Percentiles rank a stretch among this genome's conserved stretches.
Evolutionary conservation across 2,888 invertebrate genomes (phyloP).

Genomic region (Volucella zonaria): DNA sequence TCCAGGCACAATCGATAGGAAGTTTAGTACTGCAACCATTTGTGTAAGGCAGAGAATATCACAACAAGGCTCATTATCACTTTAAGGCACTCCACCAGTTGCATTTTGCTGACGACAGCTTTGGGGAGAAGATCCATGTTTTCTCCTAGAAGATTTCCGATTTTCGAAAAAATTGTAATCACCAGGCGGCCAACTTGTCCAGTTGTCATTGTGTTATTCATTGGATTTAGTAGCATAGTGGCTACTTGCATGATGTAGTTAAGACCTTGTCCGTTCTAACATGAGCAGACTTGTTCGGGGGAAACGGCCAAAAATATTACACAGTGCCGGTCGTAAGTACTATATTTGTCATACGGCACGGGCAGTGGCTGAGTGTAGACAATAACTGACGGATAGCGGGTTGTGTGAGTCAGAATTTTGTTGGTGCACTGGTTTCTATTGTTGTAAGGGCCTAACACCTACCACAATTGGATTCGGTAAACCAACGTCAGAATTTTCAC

Average conservation of each 20-base stretch:
- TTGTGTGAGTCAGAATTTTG: no score
- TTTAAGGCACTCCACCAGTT: slow-evolving; percentile 86
- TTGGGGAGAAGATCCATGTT: slow-evolving; percentile 87
- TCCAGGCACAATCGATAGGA: slow-evolving; percentile 88
- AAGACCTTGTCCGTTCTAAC: slow-evolving; percentile 85
- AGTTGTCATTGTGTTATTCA: slow-evolving; percentile 87
- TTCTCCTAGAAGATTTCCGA: slow-evolving; percentile 86
- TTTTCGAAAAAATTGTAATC: slow-evolving; percentile 86
- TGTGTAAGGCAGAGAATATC: slow-evolving; percentile 88
- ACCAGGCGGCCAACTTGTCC: slow-evolving; percentile 87
- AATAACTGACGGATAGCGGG: no score
- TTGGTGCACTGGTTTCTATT: no score
- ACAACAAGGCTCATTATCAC: slow-evolving; percentile 88
- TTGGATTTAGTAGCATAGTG: slow-evolving; percentile 86
- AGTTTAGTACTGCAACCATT: slow-evolving; percentile 88
- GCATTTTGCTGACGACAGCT: slow-evolving; percentile 88
- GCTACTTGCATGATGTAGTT: slow-evolving; percentile 87
- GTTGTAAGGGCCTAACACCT: no score
- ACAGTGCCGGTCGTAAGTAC: no score
- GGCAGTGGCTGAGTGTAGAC: no score
- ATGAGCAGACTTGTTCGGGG: slow-evolving; percentile 85
- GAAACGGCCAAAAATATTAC: slow-evolving; percentile 85
- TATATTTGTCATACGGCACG: no score
- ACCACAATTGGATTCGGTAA: no score
- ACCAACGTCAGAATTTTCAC: no score